phyloP scores from a whole-genome alignment of 2,113 vertebrate species.

The Patagioenas fasciata region DNA sequence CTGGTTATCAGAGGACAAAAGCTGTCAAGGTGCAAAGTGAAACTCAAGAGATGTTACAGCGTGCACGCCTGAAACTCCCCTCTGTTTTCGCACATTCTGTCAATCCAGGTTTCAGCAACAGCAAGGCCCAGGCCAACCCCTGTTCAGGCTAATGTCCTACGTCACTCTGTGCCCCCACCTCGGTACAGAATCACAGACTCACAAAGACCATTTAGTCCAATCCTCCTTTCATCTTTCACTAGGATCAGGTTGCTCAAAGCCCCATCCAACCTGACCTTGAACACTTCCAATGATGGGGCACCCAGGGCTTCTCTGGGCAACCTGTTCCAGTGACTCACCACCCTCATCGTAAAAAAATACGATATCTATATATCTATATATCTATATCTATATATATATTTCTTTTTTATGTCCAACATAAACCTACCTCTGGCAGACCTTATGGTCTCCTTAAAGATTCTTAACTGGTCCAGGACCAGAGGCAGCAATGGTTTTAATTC shows the following conservation, averaged over 20 bases:
- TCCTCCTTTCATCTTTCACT: not conserved
- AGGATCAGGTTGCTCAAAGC: not conserved
- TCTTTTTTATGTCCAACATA: not conserved
- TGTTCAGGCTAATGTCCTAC: not conserved
- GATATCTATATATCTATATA: too few species aligned
- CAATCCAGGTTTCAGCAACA: not conserved
- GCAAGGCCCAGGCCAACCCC: not conserved
- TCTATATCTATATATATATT: too few species aligned
- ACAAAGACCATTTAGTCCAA: not conserved
- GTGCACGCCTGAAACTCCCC: not conserved
- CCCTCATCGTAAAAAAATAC: accelerated
- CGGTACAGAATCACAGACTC: not conserved
- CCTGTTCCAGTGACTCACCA: not conserved
- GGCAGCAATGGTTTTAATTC: not conserved
- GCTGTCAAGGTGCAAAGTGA: not conserved
- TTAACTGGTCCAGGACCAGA: not conserved
- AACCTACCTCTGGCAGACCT: not conserved
- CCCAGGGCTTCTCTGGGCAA: not conserved
- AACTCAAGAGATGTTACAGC: not conserved
- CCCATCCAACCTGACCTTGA: not conserved
- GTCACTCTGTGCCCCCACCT: not conserved
- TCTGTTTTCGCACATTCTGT: not conserved
- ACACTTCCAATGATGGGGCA: not conserved
- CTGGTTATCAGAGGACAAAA: not conserved
- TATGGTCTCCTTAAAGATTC: not conserved